A percentile compares a stretch with the other conserved stretches of the same genome.
Evolutionary conservation across 2,113 vertebrate genomes (phyloP).

Genomic region (Hyperopisus bebe): DNA sequence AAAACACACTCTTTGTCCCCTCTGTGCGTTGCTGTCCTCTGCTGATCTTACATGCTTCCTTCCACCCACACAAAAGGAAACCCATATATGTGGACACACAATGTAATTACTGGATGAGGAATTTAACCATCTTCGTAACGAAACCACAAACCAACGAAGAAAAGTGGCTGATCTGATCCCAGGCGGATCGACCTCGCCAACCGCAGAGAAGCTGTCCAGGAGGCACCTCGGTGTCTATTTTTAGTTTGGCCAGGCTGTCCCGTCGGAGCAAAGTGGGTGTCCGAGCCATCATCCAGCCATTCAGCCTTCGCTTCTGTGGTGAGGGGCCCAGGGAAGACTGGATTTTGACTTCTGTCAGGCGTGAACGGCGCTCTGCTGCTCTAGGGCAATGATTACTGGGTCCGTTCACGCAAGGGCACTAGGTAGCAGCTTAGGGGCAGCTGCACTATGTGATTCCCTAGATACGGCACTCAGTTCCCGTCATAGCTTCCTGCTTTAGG

Average conservation of each 20-base stretch:
- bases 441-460: background rate
- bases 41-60: background rate
- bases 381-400: background rate
- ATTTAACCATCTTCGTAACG: background rate
- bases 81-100: background rate
- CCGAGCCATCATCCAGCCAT: background rate
- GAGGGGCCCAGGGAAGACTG: background rate
- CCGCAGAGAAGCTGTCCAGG: background rate
- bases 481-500: background rate
- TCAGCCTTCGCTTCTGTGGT: background rate
- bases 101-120: background rate
- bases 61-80: background rate
- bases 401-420: background rate
- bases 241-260: background rate
- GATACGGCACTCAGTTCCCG: background rate
- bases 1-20: background rate
- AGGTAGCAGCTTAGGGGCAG: background rate
- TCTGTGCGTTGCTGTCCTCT: background rate
- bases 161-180: background rate
- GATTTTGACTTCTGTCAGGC: background rate
- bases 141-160: background rate
- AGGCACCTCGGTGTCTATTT: background rate
- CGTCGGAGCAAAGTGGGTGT: background rate
- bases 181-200: background rate
- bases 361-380: background rate